phyloP scores from a whole-genome alignment of 2,113 vertebrate genomes.

The Oryctolagus cuniculus region DNA sequence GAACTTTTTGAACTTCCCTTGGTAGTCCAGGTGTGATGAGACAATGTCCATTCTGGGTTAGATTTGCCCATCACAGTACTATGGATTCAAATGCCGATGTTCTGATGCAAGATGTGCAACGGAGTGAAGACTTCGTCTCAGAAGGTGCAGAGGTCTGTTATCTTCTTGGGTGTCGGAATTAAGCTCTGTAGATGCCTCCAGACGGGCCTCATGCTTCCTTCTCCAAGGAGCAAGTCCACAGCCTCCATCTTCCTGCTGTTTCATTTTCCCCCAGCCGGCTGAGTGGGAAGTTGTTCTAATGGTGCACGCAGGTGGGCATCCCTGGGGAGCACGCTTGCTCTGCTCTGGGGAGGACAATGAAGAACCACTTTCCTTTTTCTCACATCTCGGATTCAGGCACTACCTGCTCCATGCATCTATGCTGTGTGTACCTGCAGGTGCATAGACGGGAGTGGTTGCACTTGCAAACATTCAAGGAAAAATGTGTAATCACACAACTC shows the following conservation, averaged over 20 bases:
- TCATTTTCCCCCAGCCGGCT: rapidly evolving
- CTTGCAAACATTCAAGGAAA: neutral
- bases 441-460: neutral
- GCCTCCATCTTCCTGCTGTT: neutral
- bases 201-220: neutral
- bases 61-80: neutral
- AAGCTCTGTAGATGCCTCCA: neutral
- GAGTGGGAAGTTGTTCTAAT: neutral
- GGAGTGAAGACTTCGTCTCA: neutral
- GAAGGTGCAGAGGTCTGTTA: neutral
- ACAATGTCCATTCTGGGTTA: neutral
- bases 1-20: neutral
- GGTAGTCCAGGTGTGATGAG: neutral
- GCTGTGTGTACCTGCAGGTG: neutral
- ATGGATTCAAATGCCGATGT: neutral
- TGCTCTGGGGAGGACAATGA: neutral
- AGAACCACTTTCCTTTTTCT: neutral
- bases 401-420: neutral
- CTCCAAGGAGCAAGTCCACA: neutral
- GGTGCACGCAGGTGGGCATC: rapidly evolving
- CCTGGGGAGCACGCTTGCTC: neutral
- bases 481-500: neutral
- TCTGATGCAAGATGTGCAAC: neutral
- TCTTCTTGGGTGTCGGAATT: neutral
- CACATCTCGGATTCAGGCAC: neutral